Evolutionary conservation across 2,888 invertebrate species (phyloP).

Genomic region (Neocrepidodera transversa): DNA sequence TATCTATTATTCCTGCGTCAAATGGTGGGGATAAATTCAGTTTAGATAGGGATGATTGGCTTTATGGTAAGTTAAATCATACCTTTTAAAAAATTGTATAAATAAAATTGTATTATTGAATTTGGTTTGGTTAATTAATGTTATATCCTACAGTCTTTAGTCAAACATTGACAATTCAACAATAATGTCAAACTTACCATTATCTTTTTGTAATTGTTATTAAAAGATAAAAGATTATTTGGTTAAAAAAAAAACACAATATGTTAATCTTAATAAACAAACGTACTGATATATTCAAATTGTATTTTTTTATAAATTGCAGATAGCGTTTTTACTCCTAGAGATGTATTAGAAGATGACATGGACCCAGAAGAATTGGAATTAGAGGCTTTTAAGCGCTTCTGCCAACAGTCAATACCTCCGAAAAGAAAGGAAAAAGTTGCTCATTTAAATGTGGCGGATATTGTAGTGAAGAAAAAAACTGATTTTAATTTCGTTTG

Average conservation of each 20-base stretch:
- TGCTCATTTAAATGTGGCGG: slow-evolving; percentile 78
- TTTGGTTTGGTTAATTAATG: not conserved
- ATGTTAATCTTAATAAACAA: too few species aligned
- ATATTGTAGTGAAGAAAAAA: slow-evolving; percentile 74
- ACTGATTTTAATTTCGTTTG: slow-evolving; percentile 44
- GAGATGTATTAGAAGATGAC: slow-evolving; percentile 80
- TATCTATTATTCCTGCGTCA: slow-evolving; percentile 58
- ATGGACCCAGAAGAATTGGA: slow-evolving; percentile 83
- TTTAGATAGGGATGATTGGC: slow-evolving; percentile 58
- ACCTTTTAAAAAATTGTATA: too few species aligned
- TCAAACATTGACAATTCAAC: too few species aligned
- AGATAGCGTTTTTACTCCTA: slow-evolving; percentile 81
- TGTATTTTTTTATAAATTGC: too few species aligned
- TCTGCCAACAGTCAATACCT: slow-evolving; percentile 83
- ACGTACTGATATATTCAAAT: too few species aligned
- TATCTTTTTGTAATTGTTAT: too few species aligned
- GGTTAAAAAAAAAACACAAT: too few species aligned
- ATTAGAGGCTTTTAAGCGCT: slow-evolving; percentile 86
- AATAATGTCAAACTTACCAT: too few species aligned
- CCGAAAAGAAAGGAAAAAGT: slow-evolving; percentile 79
- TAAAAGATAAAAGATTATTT: too few species aligned
- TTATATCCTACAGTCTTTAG: too few species aligned
- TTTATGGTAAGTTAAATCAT: slow-evolving; percentile 52
- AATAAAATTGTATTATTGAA: too few species aligned
- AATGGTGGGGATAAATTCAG: slow-evolving; percentile 48